Evolutionary conservation across 2,797 vertebrate genomes (phyloP).

Genomic region (Catharus ustulatus): DNA sequence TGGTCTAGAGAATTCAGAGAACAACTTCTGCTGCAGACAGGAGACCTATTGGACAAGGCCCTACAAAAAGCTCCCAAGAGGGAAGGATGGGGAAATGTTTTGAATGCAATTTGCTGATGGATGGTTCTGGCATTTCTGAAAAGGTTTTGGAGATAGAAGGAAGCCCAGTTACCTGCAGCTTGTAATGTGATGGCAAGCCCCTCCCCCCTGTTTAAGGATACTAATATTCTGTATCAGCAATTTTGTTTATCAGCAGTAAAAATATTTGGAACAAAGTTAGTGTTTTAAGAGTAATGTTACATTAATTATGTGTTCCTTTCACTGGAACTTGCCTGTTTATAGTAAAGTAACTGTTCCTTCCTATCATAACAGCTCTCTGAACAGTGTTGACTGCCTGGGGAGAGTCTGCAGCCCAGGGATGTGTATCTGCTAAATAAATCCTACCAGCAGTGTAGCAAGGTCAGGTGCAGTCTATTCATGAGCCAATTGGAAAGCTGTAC

Average conservation of each 20-base stretch:
- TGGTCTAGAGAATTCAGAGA: neutral
- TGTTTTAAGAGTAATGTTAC: neutral
- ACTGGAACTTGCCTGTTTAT: neutral
- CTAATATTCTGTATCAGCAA: neutral
- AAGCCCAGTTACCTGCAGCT: neutral
- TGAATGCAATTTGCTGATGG: neutral
- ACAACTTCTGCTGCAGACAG: neutral
- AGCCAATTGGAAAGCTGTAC: neutral
- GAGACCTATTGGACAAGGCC: neutral
- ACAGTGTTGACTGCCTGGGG: neutral
- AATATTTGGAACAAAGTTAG: neutral
- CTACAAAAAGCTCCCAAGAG: neutral
- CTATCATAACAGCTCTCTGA: neutral
- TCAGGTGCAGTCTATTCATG: rapidly evolving
- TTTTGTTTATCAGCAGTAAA: neutral
- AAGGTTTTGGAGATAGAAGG: neutral
- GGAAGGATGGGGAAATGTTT: neutral
- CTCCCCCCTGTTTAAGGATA: neutral
- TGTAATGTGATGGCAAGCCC: rapidly evolving
- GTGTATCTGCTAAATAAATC: neutral
- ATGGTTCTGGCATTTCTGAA: neutral
- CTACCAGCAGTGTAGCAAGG: rapidly evolving
- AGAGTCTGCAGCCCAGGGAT: neutral
- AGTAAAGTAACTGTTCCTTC: neutral
- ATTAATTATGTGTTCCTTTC: neutral